These are phyloP conservation scores for Paralinhomoeus sp. DNA, from an alignment of 2,888 invertebrate species.

Conservation along the genomic window DNA sequence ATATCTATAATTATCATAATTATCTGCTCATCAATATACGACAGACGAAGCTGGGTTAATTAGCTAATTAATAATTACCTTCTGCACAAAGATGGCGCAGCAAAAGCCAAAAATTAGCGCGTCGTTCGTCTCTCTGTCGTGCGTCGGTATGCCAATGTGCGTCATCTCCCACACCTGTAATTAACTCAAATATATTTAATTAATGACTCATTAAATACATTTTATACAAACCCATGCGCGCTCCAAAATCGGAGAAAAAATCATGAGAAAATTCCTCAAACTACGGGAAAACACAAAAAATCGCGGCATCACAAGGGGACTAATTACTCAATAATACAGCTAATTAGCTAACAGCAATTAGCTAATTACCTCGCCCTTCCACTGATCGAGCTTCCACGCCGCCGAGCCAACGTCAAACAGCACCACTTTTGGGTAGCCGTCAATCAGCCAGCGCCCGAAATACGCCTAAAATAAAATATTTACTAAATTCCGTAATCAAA, in stretches of 20 bases:
- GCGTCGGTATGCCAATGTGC: slow-evolving; percentile 70
- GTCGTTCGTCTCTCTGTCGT: slow-evolving; percentile 87
- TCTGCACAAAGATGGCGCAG: slow-evolving; percentile 69
- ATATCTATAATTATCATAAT: not conserved
- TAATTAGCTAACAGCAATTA: too few relatives aligned
- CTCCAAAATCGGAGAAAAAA: too few relatives aligned
- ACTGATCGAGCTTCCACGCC: slow-evolving; percentile 80
- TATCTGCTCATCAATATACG: not conserved
- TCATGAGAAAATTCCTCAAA: too few relatives aligned
- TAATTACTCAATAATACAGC: too few relatives aligned
- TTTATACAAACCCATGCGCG: too few relatives aligned
- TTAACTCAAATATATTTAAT: too few relatives aligned
- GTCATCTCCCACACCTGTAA: slow-evolving; percentile 53
- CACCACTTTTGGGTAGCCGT: slow-evolving; percentile 94
- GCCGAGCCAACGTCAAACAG: slow-evolving; percentile 90
- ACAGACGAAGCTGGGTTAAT: not conserved
- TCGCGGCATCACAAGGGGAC: too few relatives aligned
- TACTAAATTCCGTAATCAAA: too few relatives aligned
- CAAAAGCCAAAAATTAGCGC: slow-evolving; percentile 83
- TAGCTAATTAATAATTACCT: slow-evolving; percentile 43
- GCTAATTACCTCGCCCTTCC: slow-evolving; percentile 52
- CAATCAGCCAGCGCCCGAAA: slow-evolving; percentile 95
- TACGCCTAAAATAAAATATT: slow-evolving; percentile 46
- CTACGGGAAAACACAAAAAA: too few relatives aligned
- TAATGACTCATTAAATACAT: too few relatives aligned